phyloP scores from a whole-genome alignment of 2,888 invertebrate genomes.

The Sinelater perroti region DNA sequence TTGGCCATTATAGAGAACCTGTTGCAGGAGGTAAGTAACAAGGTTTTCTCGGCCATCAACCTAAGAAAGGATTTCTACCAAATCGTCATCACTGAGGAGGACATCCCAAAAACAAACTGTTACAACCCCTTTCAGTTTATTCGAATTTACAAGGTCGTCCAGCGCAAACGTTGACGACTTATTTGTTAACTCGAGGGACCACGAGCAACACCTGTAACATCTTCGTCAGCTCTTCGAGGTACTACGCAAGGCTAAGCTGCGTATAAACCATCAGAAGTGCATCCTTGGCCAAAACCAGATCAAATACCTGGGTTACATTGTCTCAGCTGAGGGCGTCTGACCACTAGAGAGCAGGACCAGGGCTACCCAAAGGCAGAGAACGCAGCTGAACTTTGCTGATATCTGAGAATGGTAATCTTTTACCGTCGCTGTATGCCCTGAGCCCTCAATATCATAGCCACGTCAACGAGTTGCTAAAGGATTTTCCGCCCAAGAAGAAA shows the following conservation, averaged over 20 bases:
- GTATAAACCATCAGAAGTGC: neutral
- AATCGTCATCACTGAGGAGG: constrained; percentile 1
- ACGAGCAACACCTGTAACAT: neutral
- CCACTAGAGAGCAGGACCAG: neutral
- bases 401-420: neutral
- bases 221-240: neutral
- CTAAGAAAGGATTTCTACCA: neutral
- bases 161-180: constrained; percentile 4
- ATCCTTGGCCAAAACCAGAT: neutral
- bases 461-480: no score
- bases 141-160: neutral
- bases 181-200: neutral
- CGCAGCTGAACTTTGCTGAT: neutral
- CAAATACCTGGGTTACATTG: neutral
- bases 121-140: neutral
- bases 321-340: neutral
- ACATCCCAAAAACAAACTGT: constrained; percentile 3
- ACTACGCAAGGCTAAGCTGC: neutral
- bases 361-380: neutral
- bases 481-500: no score
- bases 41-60: neutral
- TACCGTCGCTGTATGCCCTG: neutral
- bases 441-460: no score
- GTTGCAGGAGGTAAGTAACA: neutral
- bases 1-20: neutral